Conservation (phyloP, 1,140 invertebrate genomes). For the Aphis craccivora region DNA sequence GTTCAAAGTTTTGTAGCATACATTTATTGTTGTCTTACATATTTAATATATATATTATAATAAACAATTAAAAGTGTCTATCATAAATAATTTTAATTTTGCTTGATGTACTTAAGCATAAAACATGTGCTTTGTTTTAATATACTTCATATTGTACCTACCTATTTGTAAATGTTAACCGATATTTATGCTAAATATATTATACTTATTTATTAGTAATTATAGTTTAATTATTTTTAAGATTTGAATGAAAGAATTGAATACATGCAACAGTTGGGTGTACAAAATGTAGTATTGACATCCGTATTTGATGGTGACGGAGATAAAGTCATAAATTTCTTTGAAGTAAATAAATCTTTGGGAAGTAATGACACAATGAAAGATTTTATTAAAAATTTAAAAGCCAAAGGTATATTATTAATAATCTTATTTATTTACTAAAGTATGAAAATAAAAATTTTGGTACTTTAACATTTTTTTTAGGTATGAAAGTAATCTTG, state of each 20-base stretch:
- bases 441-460: background rate
- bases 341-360: constrained; percentile 65
- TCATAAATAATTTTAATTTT: too few species aligned
- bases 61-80: too few species aligned
- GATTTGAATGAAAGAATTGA: constrained; percentile 65
- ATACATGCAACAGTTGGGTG: constrained; percentile 66
- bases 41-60: too few species aligned
- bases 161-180: too few species aligned
- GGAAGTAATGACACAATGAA: constrained; percentile 63
- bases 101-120: too few species aligned
- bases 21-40: too few species aligned
- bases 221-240: constrained; percentile 53
- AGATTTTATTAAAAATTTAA: constrained; percentile 41
- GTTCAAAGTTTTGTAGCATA: too few species aligned
- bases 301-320: constrained; percentile 67
- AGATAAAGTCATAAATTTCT: constrained; percentile 66
- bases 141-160: too few species aligned
- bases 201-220: background rate
- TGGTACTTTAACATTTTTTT: background rate
- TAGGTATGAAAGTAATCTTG: constrained; percentile 57
- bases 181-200: background rate
- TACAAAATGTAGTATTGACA: constrained; percentile 68
- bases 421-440: background rate
- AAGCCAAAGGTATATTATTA: constrained; percentile 19
- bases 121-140: too few species aligned